A percentile compares a stretch with the other conserved stretches of the same genome.
Evolutionary conservation across 2,888 invertebrate genomes (phyloP).

Genomic region (Dichetophora obliterata): DNA sequence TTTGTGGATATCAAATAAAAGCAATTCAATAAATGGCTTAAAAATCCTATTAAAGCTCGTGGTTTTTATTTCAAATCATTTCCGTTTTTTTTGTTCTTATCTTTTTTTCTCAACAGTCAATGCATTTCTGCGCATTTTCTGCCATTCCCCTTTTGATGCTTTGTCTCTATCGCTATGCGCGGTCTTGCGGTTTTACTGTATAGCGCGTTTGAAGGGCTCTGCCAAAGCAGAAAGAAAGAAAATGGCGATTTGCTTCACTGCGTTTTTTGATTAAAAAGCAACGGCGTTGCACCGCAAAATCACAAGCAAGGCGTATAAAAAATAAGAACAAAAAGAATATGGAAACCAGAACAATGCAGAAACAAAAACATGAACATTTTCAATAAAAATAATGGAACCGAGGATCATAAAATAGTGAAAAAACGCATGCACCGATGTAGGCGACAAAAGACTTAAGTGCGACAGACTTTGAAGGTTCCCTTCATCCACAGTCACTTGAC

Average conservation of each 20-base stretch:
- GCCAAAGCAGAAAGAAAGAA: conserved; percentile 11
- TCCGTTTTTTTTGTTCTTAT: neutral
- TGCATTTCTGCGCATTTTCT: neutral
- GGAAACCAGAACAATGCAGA: neutral
- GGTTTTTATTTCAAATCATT: conserved; percentile 25
- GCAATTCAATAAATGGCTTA: conserved; percentile 2
- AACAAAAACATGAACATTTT: conserved; percentile 1
- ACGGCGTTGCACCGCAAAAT: conserved; percentile 29
- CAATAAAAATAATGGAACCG: neutral
- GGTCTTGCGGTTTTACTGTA: neutral
- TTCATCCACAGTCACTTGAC: neutral
- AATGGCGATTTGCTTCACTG: conserved; percentile 34
- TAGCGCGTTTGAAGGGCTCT: neutral
- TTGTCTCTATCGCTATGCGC: neutral
- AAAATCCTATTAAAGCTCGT: conserved; percentile 21
- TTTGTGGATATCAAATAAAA: neutral
- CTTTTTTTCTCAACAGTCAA: neutral
- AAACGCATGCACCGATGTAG: neutral
- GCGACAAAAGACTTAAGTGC: neutral
- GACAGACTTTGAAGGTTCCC: neutral
- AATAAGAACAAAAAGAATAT: neutral
- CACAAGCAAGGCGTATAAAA: neutral
- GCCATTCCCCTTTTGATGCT: neutral
- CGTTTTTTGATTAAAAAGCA: conserved; percentile 31
- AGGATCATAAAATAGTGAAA: neutral